phyloP scores from a whole-genome alignment of 2,113 vertebrate genomes.

The Trinectes maculatus region DNA sequence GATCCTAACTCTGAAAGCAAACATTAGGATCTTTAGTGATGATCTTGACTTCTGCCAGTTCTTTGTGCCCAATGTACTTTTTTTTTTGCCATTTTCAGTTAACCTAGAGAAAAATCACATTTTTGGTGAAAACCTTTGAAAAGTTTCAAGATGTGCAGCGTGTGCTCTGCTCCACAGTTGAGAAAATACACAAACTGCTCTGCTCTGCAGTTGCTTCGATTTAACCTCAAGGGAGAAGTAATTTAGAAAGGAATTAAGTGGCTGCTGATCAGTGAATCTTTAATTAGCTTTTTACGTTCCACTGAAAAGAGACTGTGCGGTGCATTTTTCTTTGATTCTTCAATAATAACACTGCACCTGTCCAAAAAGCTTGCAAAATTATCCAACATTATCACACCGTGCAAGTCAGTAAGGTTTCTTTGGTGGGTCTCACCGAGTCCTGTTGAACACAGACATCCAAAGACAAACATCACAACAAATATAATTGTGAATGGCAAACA shows the following conservation, averaged over 20 bases:
- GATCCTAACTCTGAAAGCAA: conserved; percentile 3
- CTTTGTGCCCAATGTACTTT: too few relatives aligned
- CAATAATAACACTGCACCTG: neutral
- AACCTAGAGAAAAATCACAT: neutral
- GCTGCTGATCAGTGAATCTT: conserved; percentile 9
- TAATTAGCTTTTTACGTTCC: conserved; percentile 6
- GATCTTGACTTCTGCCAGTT: neutral
- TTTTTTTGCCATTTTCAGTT: conserved; percentile 23
- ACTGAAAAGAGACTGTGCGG: neutral
- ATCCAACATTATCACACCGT: neutral
- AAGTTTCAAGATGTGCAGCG: neutral
- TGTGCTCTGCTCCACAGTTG: conserved; percentile 1
- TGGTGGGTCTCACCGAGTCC: conserved; percentile 9
- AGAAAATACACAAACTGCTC: too few relatives aligned
- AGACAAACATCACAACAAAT: conserved; percentile 41
- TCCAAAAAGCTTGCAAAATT: conserved; percentile 9
- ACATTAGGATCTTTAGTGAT: neutral
- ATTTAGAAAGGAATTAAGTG: conserved; percentile 8
- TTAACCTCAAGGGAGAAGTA: conserved; percentile 4
- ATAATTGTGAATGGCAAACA: conserved; percentile 21
- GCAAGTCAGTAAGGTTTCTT: conserved; percentile 22
- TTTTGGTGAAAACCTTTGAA: neutral
- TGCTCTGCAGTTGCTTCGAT: neutral
- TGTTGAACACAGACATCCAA: conserved; percentile 37
- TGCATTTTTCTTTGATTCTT: conserved; percentile 16